Conservation (phyloP, 2,113 vertebrate species). For the Gallinago jamesoni region DNA sequence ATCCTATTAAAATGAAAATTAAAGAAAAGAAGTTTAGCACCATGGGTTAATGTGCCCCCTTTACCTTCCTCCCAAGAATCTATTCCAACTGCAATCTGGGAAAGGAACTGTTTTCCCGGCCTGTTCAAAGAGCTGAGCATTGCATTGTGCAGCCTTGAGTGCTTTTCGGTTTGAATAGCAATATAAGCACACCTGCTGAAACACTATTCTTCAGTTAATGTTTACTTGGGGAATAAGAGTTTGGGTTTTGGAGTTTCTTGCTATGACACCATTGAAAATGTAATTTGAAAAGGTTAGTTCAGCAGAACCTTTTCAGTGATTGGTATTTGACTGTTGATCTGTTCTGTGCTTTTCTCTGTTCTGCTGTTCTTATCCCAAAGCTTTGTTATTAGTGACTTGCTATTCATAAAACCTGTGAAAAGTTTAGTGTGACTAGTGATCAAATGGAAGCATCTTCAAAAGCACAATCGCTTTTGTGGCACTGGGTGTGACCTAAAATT, state of each 20-base stretch:
- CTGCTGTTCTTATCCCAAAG: not conserved
- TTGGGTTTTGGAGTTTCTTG: not conserved
- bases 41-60: not conserved
- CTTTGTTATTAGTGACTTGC: slow-evolving; percentile 27
- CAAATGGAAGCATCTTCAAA: slow-evolving; percentile 54
- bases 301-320: slow-evolving; percentile 47
- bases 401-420: slow-evolving; percentile 66
- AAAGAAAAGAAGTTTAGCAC: not conserved
- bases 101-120: not conserved
- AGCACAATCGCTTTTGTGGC: slow-evolving; percentile 67
- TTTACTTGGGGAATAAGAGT: slow-evolving; percentile 14
- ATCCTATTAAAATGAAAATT: not conserved
- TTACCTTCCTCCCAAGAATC: not conserved
- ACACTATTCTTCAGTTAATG: slow-evolving; percentile 11
- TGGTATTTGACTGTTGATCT: slow-evolving; percentile 28
- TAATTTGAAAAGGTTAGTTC: slow-evolving; percentile 48
- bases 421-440: slow-evolving; percentile 34
- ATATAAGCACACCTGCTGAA: slow-evolving; percentile 72
- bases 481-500: slow-evolving; percentile 53
- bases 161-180: slow-evolving; percentile 1
- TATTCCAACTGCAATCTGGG: not conserved
- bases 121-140: slow-evolving; percentile 15
- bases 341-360: not conserved
- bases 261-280: not conserved
- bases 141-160: not conserved